Evolutionary conservation across 2,888 invertebrate species (phyloP).

Genomic region (Anarsia innoxiella): DNA sequence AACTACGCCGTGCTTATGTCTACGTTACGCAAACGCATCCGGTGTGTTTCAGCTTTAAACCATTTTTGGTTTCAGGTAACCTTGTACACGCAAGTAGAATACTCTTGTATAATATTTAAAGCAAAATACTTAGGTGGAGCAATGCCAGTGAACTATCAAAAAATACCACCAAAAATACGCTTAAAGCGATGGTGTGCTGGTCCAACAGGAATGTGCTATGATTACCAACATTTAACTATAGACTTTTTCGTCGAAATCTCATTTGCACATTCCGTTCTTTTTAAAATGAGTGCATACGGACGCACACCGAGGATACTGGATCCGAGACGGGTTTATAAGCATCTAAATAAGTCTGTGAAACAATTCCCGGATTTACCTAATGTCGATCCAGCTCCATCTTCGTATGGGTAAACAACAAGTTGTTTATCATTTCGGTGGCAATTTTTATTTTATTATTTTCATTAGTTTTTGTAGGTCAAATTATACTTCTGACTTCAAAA

Average conservation of each 20-base stretch:
- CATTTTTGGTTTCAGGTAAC: conserved; percentile 28
- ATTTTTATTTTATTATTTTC: no score
- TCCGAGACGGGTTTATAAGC: no score
- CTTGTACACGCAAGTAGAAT: conserved; percentile 29
- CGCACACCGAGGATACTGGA: conserved; percentile 21
- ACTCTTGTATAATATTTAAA: conserved; percentile 33
- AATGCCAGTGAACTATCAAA: no score
- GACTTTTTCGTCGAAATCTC: conserved; percentile 31
- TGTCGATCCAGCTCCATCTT: no score
- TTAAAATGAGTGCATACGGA: conserved; percentile 27
- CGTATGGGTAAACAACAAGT: no score
- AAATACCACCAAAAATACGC: conserved; percentile 20
- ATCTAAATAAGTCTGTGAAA: no score
- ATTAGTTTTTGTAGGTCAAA: no score
- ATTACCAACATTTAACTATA: conserved; percentile 27
- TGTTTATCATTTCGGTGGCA: no score
- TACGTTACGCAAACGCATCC: neutral
- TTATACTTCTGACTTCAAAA: no score
- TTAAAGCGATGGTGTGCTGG: conserved; percentile 32
- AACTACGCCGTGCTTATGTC: neutral
- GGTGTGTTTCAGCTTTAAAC: neutral
- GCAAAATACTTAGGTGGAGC: conserved; percentile 17
- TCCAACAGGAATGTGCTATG: conserved; percentile 23
- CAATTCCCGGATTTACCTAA: no score
- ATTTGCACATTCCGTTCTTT: conserved; percentile 19